Base-by-base conservation (phyloP, 2,113 vertebrate species). In the Otocyon megalotis region DNA sequence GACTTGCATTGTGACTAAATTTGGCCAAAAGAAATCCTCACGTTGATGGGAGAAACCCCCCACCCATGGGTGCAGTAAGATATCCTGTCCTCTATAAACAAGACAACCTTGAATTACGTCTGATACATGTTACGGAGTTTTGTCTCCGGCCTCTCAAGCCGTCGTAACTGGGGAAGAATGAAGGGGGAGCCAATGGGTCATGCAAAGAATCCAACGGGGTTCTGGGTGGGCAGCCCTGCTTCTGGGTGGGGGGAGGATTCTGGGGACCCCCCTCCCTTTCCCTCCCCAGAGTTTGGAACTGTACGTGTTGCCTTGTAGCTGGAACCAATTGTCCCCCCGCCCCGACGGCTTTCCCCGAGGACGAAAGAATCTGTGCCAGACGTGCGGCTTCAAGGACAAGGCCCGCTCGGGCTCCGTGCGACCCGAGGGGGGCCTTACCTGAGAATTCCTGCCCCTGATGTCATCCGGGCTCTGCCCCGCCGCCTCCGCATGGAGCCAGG, bases 381-480 rank as follows among this genome's bases (percentile, higher is more conserved):
- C 1, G 11, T 15, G 11, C 26, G 32, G 37, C 35, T 77, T 22
- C 17, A 10, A n/a, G 81, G 56, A 86, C 50, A 85, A 92, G 8
- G 20, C 8, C 43, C 43, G 5, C 43, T 43, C 5, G 43, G 43
- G 43, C 43, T 43, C 43, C 5, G 5, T 43, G 43, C 5, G 43
- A 28, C 35, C 3, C 0, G 3, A 6, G 20, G 63, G 88, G n/a
- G 2, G 0, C 8, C 54, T 97, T 97, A 97, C 97, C 97, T 98
- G 97, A 97, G 98, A 60, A 37, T 97, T 98, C 84, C 98, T 96
- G 94, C 96, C 89, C 97, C 96, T 98, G 97, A 96, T 93, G 90
- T 98, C 97, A 76, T 98, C 97, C 0, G 92, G 86, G 88, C 97
- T 90, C 87, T 96, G 97, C 15, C 88, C 94, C 0, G 88, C 63